A percentile compares a stretch with the other conserved stretches of the same genome.
These are phyloP conservation scores for Zapus hudsonius DNA, from an alignment of 2,113 vertebrate species.

Conservation along the genomic window DNA sequence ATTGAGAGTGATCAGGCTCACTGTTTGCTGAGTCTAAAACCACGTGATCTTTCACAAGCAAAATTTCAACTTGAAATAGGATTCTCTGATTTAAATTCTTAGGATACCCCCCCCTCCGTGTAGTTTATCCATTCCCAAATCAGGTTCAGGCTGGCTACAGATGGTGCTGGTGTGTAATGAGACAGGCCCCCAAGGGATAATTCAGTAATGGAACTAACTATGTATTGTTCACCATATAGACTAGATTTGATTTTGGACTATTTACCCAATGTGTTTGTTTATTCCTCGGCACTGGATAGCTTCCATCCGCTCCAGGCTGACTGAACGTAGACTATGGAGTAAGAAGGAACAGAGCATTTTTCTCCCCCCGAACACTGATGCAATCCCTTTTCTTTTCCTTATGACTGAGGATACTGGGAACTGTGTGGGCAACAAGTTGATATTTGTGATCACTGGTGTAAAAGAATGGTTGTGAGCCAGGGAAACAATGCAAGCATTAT, in stretches of 20 bases:
- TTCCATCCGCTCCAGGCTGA: slow-evolving; percentile 89
- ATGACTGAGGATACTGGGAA: slow-evolving; percentile 78
- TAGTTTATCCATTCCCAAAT: slow-evolving; percentile 96
- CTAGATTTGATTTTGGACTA: slow-evolving; percentile 95
- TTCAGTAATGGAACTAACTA: slow-evolving; percentile 93
- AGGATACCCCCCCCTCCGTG: slow-evolving; percentile 85
- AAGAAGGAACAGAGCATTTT: slow-evolving; percentile 81
- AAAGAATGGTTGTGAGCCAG: slow-evolving; percentile 50
- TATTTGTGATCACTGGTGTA: slow-evolving; percentile 60
- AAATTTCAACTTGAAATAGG: slow-evolving; percentile 99
- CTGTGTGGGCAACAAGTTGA: slow-evolving; percentile 76
- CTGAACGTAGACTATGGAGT: slow-evolving; percentile 86
- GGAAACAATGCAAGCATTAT: slow-evolving; percentile 65
- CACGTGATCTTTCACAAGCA: slow-evolving; percentile 98
- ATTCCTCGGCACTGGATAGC: slow-evolving; percentile 89
- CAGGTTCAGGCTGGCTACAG: slow-evolving; percentile 94
- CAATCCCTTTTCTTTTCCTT: slow-evolving; percentile 85
- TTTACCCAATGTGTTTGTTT: slow-evolving; percentile 92
- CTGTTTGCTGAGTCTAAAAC: slow-evolving; percentile 97
- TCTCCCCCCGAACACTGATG: slow-evolving; percentile 82
- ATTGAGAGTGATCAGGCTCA: slow-evolving; percentile 96
- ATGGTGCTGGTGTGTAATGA: slow-evolving; percentile 96
- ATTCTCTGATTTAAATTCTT: slow-evolving; percentile 94
- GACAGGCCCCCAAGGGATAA: slow-evolving; percentile 92
- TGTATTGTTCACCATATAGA: slow-evolving; percentile 90